Evolutionary conservation across 2,797 vertebrate species (phyloP), one percentile per base, ranked within the genome.

Genomic region (Lagodon rhomboides): DNA sequence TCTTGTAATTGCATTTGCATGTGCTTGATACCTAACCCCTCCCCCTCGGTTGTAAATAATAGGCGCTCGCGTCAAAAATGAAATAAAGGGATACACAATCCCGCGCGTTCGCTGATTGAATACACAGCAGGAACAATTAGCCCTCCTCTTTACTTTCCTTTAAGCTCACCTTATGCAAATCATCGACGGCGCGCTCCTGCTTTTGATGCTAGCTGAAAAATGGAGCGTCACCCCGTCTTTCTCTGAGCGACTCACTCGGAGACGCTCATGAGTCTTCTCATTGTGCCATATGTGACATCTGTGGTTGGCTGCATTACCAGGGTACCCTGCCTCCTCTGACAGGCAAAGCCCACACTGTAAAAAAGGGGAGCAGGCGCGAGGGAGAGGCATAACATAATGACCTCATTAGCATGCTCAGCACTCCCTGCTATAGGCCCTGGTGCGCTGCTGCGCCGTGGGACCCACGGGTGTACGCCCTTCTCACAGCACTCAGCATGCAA

Each of bases 381-480:
- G 87, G 87, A 93, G 89, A 90, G 90, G 90, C 92, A 91, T 91
- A 91, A 93, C 87, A 96, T 96, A 96, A 96, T 96, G 94, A 95
- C 93, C 95, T 96, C 94, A 96, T 96, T 96, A 96, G 93, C 94
- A 96, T 96, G 95, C 95, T 89, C 93, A 81, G 91, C 92, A 92
- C 94, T 95, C 91, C 81, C 92, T 78, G 87, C 91, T 89, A 92
- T 95, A 94, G 95, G 94, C 94, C 94, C 92, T 80, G 89, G 91
- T 90, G 93, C 76, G 92, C 92, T 87, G 93, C 95, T 94, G 94
- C 92, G 92, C 90, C 93, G 93, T 95, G 95, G 95, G 95, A 96
- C 94, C 92, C 93, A 89, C 85, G 87, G 79, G 92, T 90, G 91
- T 88, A 92, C 94, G 90, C 93, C 94, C 94, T 95, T 95, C 95